These are phyloP conservation scores for Pimpla rufipes DNA, from an alignment of 2,888 invertebrate genomes.

Conservation along the genomic window DNA sequence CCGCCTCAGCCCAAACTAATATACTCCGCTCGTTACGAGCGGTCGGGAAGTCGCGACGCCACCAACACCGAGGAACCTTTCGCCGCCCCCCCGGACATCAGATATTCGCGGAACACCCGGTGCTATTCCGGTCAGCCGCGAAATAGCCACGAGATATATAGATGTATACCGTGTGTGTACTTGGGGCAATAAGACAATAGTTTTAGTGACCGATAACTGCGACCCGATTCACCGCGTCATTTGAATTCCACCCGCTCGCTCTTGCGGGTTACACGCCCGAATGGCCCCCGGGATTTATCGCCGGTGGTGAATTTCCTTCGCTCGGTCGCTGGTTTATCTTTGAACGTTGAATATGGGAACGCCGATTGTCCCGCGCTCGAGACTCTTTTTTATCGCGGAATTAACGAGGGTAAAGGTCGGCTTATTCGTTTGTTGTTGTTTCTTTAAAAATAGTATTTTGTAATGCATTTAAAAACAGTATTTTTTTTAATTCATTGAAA, in stretches of 20 bases:
- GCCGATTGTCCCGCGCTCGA: background rate
- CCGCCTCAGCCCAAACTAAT: conserved; percentile 8
- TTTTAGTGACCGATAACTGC: conserved; percentile 25
- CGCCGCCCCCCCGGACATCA: background rate
- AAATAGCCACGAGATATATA: background rate
- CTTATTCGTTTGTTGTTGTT: too few relatives aligned
- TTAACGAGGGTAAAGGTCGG: too few relatives aligned
- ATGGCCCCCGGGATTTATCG: background rate
- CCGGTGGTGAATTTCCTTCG: background rate
- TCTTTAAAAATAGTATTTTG: too few relatives aligned
- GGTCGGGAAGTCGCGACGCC: background rate
- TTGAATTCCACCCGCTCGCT: background rate
- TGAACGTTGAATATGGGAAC: background rate
- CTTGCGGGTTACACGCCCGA: background rate
- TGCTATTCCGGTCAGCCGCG: conserved; percentile 20
- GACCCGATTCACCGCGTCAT: conserved; percentile 15
- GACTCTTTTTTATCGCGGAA: too few relatives aligned
- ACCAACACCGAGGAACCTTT: background rate
- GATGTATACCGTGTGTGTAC: background rate
- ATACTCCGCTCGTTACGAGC: conserved; percentile 18
- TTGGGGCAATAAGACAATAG: background rate
- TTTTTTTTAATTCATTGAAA: too few relatives aligned
- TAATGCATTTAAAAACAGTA: too few relatives aligned
- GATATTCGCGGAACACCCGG: background rate
- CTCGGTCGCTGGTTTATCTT: background rate